phyloP scores from a whole-genome alignment of 2,888 invertebrate species.

The Trachelus troglodyta region DNA sequence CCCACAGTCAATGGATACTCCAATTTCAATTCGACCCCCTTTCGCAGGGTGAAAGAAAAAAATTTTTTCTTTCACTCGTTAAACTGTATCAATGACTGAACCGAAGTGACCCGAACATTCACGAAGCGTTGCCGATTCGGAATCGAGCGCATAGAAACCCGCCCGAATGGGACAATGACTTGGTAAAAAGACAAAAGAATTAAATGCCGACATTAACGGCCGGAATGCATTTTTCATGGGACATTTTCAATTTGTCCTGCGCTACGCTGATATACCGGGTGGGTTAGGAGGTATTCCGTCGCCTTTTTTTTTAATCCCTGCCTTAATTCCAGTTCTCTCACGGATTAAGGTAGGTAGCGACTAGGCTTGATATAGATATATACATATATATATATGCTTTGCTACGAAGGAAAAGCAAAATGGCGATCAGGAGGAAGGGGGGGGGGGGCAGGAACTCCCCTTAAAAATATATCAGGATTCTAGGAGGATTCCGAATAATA shows the following conservation, averaged over 20 bases:
- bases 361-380: neutral
- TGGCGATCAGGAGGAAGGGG: conserved; percentile 7
- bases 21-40: neutral
- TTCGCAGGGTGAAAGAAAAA: neutral
- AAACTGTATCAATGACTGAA: neutral
- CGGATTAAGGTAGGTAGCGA: conserved; percentile 22
- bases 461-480: conserved; percentile 4
- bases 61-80: neutral
- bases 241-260: conserved; percentile 18
- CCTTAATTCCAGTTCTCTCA: conserved; percentile 38
- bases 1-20: neutral
- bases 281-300: conserved; percentile 7
- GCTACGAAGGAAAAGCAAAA: neutral
- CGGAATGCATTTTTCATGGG: conserved; percentile 16
- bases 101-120: neutral
- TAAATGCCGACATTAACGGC: conserved; percentile 11
- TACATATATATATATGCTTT: neutral
- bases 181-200: conserved; percentile 11
- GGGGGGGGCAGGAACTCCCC: conserved; percentile 15
- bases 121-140: neutral
- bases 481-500: neutral
- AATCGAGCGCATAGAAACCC: neutral
- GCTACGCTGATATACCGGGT: conserved; percentile 5
- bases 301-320: conserved; percentile 25
- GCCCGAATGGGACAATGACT: conserved; percentile 15